Percentiles rank a stretch among this genome's conserved stretches.
phyloP scores from a whole-genome alignment of 2,797 vertebrate species.

The Synaphobranchus kaupii region DNA sequence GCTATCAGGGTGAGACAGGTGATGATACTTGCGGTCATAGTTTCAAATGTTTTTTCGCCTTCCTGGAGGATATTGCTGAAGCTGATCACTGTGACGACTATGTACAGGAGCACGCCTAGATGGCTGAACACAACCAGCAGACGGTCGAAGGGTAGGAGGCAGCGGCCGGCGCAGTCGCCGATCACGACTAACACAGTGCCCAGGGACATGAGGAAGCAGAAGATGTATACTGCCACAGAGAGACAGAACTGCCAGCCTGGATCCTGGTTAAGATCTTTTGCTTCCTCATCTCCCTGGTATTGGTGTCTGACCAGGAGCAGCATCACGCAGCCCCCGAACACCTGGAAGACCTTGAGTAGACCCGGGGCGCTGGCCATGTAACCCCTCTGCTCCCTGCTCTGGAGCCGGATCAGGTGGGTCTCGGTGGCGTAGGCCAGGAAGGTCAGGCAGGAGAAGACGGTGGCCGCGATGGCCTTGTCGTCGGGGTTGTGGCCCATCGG shows the following conservation, averaged over 20 bases:
- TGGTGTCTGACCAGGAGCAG: constrained; percentile 49
- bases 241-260: constrained; percentile 50
- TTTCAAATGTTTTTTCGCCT: rapidly evolving
- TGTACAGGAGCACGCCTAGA: constrained; percentile 65
- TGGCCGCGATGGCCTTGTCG: constrained; percentile 35
- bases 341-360: constrained; percentile 71
- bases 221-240: constrained; percentile 43
- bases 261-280: too few species aligned
- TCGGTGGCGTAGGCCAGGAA: constrained; percentile 65
- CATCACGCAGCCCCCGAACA: constrained; percentile 66
- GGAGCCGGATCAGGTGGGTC: constrained; percentile 56
- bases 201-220: constrained; percentile 64
- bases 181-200: constrained; percentile 65
- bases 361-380: constrained; percentile 74
- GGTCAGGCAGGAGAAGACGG: constrained; percentile 60
- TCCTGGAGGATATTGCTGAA: constrained; percentile 52
- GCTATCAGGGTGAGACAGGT: constrained; percentile 66
- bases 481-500: constrained; percentile 14
- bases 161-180: constrained; percentile 66
- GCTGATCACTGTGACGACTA: constrained; percentile 64
- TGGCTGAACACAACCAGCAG: constrained; percentile 65
- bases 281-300: constrained; percentile 33
- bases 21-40: constrained; percentile 58
- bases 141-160: constrained; percentile 67
- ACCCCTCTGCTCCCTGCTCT: constrained; percentile 62